Evolutionary conservation across 2,113 vertebrate species (phyloP).

Genomic region (Takifugu flavidus): DNA sequence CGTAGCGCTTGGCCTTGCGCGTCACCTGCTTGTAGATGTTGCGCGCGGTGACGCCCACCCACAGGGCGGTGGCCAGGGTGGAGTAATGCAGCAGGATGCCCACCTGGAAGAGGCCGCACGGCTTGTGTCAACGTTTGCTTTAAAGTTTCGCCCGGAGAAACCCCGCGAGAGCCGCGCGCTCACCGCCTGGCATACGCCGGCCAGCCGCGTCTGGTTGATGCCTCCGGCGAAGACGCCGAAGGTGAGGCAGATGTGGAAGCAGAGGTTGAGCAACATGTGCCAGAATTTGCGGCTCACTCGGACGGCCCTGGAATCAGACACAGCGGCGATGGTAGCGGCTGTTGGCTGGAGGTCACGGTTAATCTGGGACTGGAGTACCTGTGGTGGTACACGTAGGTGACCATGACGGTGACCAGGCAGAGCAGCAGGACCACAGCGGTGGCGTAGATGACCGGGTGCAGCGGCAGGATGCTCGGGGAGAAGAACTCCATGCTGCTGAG

Average conservation of each 20-base stretch:
- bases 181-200: constrained; percentile 93
- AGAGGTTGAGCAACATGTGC: constrained; percentile 97
- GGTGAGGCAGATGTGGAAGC: constrained; percentile 90
- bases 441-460: constrained; percentile 91
- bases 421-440: constrained; percentile 82
- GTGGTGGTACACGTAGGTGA: constrained; percentile 91
- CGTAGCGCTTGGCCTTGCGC: constrained; percentile 88
- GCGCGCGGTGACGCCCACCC: constrained; percentile 93
- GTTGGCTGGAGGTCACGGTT: no score
- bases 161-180: constrained; percentile 56
- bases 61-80: constrained; percentile 89
- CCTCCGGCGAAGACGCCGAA: constrained; percentile 89
- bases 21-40: constrained; percentile 99
- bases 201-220: constrained; percentile 85
- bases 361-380: constrained; percentile 69
- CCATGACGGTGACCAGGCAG: constrained; percentile 81
- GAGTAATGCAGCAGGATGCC: constrained; percentile 97
- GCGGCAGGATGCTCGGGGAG: constrained; percentile 73
- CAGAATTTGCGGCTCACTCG: constrained; percentile 92
- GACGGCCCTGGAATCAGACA: constrained; percentile 71
- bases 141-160: background rate
- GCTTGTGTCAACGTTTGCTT: background rate
- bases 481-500: constrained; percentile 82
- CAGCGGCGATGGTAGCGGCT: no score
- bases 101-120: constrained; percentile 71